Conservation (phyloP, 2,888 invertebrate genomes). For the Cosmorhoe ocellata region DNA sequence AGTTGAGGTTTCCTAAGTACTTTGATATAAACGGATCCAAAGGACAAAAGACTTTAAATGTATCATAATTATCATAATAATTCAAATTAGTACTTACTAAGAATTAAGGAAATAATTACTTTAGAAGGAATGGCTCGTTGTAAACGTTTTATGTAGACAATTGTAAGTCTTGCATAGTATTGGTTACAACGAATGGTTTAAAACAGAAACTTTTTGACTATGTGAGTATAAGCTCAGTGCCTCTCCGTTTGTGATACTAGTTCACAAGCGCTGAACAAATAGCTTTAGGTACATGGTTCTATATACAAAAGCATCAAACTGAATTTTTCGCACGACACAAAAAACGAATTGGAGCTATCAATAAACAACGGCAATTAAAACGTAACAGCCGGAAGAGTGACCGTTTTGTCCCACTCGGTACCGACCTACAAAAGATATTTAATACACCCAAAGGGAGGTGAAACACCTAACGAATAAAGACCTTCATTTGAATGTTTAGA, state of each 20-base stretch:
- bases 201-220: no score
- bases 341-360: slow-evolving; percentile 35
- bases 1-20: no score
- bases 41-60: no score
- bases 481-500: slow-evolving; percentile 39
- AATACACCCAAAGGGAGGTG: slow-evolving; percentile 35
- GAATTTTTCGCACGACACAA: slow-evolving; percentile 25
- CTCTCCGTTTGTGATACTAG: not conserved
- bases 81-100: no score
- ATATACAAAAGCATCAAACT: slow-evolving; percentile 23
- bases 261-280: not conserved
- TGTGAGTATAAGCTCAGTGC: no score
- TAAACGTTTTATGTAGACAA: no score
- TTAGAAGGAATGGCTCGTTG: no score
- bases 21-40: no score
- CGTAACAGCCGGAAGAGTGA: slow-evolving; percentile 37
- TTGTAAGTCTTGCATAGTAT: no score
- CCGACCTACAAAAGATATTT: slow-evolving; percentile 37
- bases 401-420: slow-evolving; percentile 33
- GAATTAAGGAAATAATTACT: no score
- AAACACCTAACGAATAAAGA: slow-evolving; percentile 38
- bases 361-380: slow-evolving; percentile 40
- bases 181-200: no score
- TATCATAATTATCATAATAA: no score
- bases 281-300: not conserved